Base-by-base conservation (phyloP, 1,140 invertebrate species). In the Chelonus insularis region DNA sequence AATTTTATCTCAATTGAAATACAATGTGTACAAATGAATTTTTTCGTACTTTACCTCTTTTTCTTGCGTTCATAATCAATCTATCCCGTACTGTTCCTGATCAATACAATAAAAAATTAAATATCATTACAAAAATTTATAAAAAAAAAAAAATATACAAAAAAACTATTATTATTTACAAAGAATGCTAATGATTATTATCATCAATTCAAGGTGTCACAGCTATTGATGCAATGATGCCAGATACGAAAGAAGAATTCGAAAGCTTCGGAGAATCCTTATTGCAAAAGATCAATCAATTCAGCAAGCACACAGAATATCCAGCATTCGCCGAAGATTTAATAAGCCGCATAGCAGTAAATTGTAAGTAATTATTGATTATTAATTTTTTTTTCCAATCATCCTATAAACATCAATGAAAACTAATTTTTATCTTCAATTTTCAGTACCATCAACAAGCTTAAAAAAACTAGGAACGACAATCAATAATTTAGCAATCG, bases 401-500 rank as follows among this genome's bases (percentile, higher is more conserved):
- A n/a, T n/a, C n/a, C n/a, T n/a, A n/a, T n/a, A n/a, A n/a, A n/a
- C n/a, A n/a, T n/a, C n/a, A n/a, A n/a, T 43, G n/a, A 32, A 45
- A 61, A 39, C 32, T 16, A 39, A 21, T 58, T 11, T 14, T 39
- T 23, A 37, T 25, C 64, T 50, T 61, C 62, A 23, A 60, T 56
- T 71, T 71, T 7, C 74, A 91, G 90, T 94, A 78, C 77, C 84
- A 58, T 86, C 89, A 9, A 76, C 80, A 60, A 86, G 90, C 69
- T 86, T 94, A 65, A 93, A 91, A 69, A 93, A 91, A 83, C 85
- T 94, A 68, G 93, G 93, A 79, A 86, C 87, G 66, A 86, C 84
- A 56, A 79, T 94, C 65, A 91, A 93, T 77, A 90, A 88, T 76
- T 79, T 94, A 62, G 87, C 89, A 67, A 86, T 89, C 65, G 92